A percentile compares a stretch with the other conserved stretches of the same genome.
phyloP scores from a whole-genome alignment of 2,797 vertebrate genomes.

The Hemibagrus guttatus region DNA sequence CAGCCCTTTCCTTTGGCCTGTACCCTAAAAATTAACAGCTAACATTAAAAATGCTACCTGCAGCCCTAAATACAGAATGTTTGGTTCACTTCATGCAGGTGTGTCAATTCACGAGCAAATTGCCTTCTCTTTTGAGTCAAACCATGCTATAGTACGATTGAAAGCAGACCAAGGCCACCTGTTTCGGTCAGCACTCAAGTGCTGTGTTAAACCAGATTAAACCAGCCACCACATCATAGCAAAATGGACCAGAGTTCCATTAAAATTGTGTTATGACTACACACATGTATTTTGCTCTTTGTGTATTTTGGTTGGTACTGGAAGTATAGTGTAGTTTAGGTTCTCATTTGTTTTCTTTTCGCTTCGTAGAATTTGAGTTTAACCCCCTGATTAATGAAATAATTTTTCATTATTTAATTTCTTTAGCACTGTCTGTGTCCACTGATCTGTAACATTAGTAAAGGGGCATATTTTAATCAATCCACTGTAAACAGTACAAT shows the following conservation, averaged over 20 bases:
- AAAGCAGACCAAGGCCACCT: not conserved
- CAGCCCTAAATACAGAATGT: not conserved
- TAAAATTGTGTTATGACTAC: not conserved
- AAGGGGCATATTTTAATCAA: not conserved
- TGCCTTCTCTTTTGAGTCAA: not conserved
- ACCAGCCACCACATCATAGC: not conserved
- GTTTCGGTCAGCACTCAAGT: not conserved
- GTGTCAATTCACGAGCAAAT: not conserved
- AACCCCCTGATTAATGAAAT: not conserved
- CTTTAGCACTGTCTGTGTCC: not conserved
- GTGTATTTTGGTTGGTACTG: not conserved
- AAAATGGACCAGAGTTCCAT: not conserved
- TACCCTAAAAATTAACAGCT: not conserved
- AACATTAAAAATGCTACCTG: not conserved
- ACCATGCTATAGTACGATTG: not conserved
- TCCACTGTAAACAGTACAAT: not conserved
- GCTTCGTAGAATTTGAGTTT: not conserved
- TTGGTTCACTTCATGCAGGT: slow-evolving; percentile 5
- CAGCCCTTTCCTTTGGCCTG: not conserved
- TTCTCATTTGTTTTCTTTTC: not conserved
- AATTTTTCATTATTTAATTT: not conserved
- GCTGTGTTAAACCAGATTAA: not conserved
- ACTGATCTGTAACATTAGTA: not conserved
- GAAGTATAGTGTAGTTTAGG: not conserved
- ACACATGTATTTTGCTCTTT: too few relatives aligned